Percentiles rank a stretch among this genome's conserved stretches.
These are phyloP conservation scores for Drosophila rellima DNA, from an alignment of 2,888 invertebrate species.

Conservation along the genomic window DNA sequence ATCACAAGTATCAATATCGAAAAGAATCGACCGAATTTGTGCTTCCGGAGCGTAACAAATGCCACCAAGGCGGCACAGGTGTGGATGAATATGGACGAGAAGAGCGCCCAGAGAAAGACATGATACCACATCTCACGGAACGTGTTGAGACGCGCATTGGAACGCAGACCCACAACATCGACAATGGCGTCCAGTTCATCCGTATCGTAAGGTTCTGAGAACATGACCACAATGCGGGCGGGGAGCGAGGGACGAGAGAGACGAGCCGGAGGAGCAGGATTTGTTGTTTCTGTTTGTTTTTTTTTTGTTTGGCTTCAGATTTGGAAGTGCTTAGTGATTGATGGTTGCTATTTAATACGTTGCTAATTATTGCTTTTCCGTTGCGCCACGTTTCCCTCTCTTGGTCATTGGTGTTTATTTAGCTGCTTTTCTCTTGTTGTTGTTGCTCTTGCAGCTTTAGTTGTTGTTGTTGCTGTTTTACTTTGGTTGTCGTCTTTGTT, in stretches of 20 bases:
- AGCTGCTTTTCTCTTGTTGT: slow-evolving; percentile 1
- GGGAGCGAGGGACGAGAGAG: background rate
- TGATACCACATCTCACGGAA: slow-evolving; percentile 98
- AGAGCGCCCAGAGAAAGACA: slow-evolving; percentile 97
- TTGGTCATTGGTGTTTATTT: slow-evolving; percentile 43
- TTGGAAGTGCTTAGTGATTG: slow-evolving; percentile 16
- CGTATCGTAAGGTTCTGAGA: slow-evolving; percentile 81
- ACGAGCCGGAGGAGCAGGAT: background rate
- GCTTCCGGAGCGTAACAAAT: slow-evolving; percentile 96
- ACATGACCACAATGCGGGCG: slow-evolving; percentile 70
- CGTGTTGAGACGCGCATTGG: slow-evolving; percentile 89
- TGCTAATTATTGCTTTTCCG: slow-evolving; percentile 74
- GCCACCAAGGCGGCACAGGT: slow-evolving; percentile 96
- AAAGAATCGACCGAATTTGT: slow-evolving; percentile 97
- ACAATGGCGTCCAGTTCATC: slow-evolving; percentile 89
- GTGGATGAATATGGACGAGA: slow-evolving; percentile 97
- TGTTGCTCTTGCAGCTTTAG: slow-evolving; percentile 15
- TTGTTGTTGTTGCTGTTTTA: slow-evolving; percentile 18
- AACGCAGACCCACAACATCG: slow-evolving; percentile 89
- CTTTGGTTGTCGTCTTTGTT: background rate
- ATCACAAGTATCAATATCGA: slow-evolving; percentile 94
- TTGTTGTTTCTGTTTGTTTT: background rate
- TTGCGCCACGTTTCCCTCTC: slow-evolving; percentile 28
- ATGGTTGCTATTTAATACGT: slow-evolving; percentile 29
- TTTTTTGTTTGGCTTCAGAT: slow-evolving; percentile 37